These are phyloP conservation scores for Poeciliopsis infans DNA, from an alignment of 2,797 vertebrate genomes.

Conservation along the genomic window DNA sequence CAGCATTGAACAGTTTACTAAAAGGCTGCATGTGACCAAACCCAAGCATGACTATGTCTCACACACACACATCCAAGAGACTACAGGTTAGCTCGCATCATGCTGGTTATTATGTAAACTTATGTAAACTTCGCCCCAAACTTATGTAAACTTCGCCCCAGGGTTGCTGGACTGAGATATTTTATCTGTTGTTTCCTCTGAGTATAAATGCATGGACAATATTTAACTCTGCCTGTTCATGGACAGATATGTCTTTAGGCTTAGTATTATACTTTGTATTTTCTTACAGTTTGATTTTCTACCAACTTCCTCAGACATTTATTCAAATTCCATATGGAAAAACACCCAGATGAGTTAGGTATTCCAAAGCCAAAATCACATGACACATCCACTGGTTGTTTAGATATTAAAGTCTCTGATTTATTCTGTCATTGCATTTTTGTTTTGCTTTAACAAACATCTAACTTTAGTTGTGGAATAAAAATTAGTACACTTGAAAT, in stretches of 20 bases:
- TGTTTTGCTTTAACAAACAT: neutral
- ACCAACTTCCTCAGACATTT: neutral
- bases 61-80: slow-evolving; percentile 12
- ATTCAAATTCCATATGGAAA: neutral
- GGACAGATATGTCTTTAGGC: neutral
- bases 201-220: neutral
- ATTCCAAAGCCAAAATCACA: neutral
- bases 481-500: neutral
- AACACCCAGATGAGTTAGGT: neutral
- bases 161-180: slow-evolving; percentile 20
- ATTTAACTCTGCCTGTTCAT: neutral
- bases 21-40: slow-evolving; percentile 67
- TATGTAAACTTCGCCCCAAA: neutral
- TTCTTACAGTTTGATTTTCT: neutral
- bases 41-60: slow-evolving; percentile 32
- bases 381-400: neutral
- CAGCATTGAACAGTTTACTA: slow-evolving; percentile 54
- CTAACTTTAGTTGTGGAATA: neutral
- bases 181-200: slow-evolving; percentile 1
- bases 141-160: slow-evolving; percentile 14
- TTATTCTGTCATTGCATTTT: neutral
- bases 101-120: slow-evolving; percentile 34
- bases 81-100: slow-evolving; percentile 31
- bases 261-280: neutral
- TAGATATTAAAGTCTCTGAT: neutral